Percentiles rank a stretch among this genome's conserved stretches.
These are phyloP conservation scores for Antheraea mylitta DNA, from an alignment of 1,140 invertebrate species.

Conservation along the genomic window DNA sequence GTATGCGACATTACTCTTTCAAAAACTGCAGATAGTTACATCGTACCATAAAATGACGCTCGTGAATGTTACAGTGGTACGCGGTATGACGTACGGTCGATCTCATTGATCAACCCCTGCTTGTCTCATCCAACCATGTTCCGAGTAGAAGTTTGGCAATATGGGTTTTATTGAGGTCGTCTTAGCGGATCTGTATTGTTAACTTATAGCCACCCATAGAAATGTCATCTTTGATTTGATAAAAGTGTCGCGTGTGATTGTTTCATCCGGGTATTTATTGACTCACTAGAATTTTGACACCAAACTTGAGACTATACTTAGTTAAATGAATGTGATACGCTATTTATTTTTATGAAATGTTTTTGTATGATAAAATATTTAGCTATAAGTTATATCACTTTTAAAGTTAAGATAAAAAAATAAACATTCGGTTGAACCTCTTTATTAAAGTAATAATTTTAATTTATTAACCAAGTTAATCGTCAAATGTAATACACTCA, in stretches of 20 bases:
- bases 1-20: slow-evolving; percentile 7
- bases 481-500: too few species aligned
- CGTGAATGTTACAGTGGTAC: slow-evolving; percentile 40
- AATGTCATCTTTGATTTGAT: slow-evolving; percentile 6
- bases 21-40: slow-evolving; percentile 9
- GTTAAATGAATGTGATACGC: too few species aligned
- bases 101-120: slow-evolving; percentile 67
- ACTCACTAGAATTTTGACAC: background rate
- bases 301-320: too few species aligned
- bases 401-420: too few species aligned
- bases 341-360: too few species aligned
- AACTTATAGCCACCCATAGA: background rate
- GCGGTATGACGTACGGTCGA: slow-evolving; percentile 49
- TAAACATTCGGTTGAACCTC: too few species aligned
- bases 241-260: background rate
- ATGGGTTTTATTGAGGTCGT: slow-evolving; percentile 59
- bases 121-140: slow-evolving; percentile 57
- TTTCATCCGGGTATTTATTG: slow-evolving; percentile 1
- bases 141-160: slow-evolving; percentile 63
- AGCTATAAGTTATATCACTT: too few species aligned
- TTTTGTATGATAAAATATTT: too few species aligned
- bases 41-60: slow-evolving; percentile 4
- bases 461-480: too few species aligned
- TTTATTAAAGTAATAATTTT: too few species aligned
- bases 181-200: slow-evolving; percentile 51